These are phyloP conservation scores for Tipula helvola DNA, from an alignment of 2,888 invertebrate genomes.

Conservation along the genomic window DNA sequence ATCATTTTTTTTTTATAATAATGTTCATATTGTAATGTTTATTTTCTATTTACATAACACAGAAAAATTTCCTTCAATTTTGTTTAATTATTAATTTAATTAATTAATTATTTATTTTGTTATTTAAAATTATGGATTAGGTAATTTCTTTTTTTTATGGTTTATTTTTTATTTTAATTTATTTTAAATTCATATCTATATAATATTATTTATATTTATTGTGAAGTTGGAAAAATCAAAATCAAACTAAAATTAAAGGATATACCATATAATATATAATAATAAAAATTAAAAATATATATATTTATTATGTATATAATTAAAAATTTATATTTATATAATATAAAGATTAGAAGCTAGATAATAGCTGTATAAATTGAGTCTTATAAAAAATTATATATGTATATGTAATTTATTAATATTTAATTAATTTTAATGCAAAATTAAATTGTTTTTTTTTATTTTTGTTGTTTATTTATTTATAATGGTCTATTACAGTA, in stretches of 20 bases:
- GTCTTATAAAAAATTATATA: not conserved
- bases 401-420: not conserved
- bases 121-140: not conserved
- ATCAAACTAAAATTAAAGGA: not conserved
- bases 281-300: not conserved
- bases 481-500: not conserved
- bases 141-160: not conserved
- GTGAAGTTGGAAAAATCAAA: slow-evolving; percentile 4
- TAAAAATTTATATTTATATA: not conserved
- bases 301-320: not conserved
- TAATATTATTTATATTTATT: not conserved
- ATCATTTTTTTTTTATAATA: not conserved
- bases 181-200: not conserved
- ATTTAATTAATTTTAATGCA: not conserved
- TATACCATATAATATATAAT: not conserved
- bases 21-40: not conserved
- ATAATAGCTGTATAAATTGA: not conserved
- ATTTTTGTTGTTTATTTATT: not conserved
- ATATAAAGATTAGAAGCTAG: not conserved
- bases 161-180: not conserved
- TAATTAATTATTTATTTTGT: not conserved
- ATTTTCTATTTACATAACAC: not conserved
- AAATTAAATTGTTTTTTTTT: not conserved
- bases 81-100: not conserved
- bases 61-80: slow-evolving; percentile 4